Evolutionary conservation across 2,888 invertebrate species (phyloP).

Genomic region (Heliconius ethilla): DNA sequence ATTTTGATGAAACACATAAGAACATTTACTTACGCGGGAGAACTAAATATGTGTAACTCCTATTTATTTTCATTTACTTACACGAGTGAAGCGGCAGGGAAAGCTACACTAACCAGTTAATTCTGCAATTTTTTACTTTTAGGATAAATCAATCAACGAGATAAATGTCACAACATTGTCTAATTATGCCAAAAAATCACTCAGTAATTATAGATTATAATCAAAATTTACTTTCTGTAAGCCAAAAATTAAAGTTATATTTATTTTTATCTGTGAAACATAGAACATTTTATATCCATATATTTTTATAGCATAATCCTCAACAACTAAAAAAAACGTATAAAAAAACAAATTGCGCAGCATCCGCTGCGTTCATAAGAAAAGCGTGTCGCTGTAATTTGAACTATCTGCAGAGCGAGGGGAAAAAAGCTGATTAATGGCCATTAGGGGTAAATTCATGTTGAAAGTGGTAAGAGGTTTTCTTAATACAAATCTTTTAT

Average conservation of each 20-base stretch:
- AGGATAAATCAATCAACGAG: no score
- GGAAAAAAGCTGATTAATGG: slow-evolving; percentile 68
- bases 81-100: no score
- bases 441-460: slow-evolving; percentile 49
- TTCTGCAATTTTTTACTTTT: no score
- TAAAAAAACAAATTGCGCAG: slow-evolving; percentile 43
- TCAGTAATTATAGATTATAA: background rate
- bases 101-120: no score
- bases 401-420: slow-evolving; percentile 47
- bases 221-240: background rate
- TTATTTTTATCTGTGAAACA: background rate
- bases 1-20: no score
- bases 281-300: background rate
- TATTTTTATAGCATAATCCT: background rate
- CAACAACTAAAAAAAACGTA: slow-evolving; percentile 31
- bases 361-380: slow-evolving; percentile 37
- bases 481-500: slow-evolving; percentile 27
- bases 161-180: background rate
- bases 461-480: slow-evolving; percentile 30
- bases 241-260: background rate
- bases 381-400: slow-evolving; percentile 47
- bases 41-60: no score
- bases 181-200: background rate
- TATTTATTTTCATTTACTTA: no score
- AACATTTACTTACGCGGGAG: no score